These are phyloP conservation scores for Halcyon smyrnensis DNA, from an alignment of 2,797 vertebrate species.

Conservation along the genomic window DNA sequence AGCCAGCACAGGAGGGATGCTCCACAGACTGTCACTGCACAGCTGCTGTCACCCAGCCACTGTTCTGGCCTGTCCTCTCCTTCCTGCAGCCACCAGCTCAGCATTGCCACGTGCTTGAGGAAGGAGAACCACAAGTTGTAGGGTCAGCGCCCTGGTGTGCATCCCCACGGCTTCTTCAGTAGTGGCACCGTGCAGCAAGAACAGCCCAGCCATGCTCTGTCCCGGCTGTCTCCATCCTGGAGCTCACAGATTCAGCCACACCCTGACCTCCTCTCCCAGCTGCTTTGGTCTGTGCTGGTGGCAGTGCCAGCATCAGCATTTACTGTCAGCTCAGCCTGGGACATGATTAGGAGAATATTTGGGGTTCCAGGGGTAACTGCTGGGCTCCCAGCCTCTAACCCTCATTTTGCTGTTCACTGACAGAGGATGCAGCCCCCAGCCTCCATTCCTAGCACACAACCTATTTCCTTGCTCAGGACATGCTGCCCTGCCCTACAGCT, in stretches of 20 bases:
- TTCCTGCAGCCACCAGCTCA: neutral
- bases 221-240: neutral
- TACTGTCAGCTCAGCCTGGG: neutral
- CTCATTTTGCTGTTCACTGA: neutral
- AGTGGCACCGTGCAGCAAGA: rapidly evolving
- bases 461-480: neutral
- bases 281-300: neutral
- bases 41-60: neutral
- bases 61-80: neutral
- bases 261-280: neutral
- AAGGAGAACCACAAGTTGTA: neutral
- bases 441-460: neutral
- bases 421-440: neutral
- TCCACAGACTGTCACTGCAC: neutral
- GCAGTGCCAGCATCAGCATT: neutral
- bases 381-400: neutral
- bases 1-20: neutral
- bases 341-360: neutral
- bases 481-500: neutral
- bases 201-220: neutral
- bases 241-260: neutral
- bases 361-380: neutral
- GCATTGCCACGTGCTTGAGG: too few species aligned
- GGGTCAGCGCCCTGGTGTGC: rapidly evolving
- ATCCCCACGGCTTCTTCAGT: neutral